Evolutionary conservation across 2,113 vertebrate genomes (phyloP).

Genomic region (Urocynchramus pylzowi): DNA sequence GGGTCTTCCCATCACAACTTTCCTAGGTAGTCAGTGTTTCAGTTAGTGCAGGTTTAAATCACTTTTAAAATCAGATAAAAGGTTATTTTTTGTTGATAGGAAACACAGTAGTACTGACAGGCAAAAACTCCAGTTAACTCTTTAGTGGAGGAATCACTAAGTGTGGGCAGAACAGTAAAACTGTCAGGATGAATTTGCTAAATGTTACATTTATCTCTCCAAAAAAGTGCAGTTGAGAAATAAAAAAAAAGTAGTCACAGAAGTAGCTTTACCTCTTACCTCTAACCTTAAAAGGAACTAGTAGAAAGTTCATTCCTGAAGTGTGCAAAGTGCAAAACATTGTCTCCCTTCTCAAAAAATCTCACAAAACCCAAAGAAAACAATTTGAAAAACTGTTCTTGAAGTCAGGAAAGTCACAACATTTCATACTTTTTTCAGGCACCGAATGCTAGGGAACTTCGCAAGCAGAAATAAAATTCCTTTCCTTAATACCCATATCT

Average conservation of each 20-base stretch:
- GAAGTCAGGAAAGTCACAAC: background rate
- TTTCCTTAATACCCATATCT: background rate
- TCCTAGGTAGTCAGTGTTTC: background rate
- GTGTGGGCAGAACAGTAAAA: background rate
- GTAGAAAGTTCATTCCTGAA: background rate
- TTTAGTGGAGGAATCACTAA: background rate
- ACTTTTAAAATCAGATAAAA: background rate
- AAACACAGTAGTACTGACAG: background rate
- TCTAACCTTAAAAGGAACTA: background rate
- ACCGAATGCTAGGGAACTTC: background rate
- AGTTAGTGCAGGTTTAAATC: background rate
- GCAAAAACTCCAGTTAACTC: background rate
- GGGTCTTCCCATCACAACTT: background rate
- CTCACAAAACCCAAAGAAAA: background rate
- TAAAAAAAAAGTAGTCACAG: background rate
- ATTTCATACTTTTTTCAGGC: background rate
- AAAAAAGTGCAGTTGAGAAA: background rate
- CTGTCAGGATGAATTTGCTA: background rate
- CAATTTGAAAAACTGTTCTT: background rate
- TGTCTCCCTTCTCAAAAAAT: background rate
- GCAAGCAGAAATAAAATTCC: background rate
- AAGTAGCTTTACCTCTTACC: background rate
- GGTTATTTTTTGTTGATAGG: background rate
- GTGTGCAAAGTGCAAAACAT: background rate
- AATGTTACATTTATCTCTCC: background rate